phyloP scores from a whole-genome alignment of 2,113 vertebrate genomes.

The Rhinolophus ferrumequinum region DNA sequence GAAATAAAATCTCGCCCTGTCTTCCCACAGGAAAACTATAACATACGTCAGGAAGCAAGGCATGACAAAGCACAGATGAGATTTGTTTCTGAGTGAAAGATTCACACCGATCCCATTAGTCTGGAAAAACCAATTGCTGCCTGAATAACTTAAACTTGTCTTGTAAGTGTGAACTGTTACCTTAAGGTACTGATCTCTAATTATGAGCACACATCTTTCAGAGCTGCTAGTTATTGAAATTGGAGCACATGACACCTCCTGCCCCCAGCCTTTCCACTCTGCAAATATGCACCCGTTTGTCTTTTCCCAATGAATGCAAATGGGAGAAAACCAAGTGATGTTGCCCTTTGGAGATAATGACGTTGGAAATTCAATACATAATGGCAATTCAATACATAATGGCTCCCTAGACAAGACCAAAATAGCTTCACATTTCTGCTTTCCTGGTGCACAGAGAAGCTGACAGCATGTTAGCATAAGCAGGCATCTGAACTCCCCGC shows the following conservation, averaged over 20 bases:
- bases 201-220: conserved; percentile 33
- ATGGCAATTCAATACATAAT: conserved; percentile 68
- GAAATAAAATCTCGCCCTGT: background rate
- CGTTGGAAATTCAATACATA: conserved; percentile 57
- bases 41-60: background rate
- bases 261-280: background rate
- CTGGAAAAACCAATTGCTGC: background rate
- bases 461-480: conserved; percentile 35
- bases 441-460: background rate
- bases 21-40: background rate
- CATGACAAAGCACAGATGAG: background rate
- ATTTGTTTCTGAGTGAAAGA: conserved; percentile 47
- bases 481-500: background rate
- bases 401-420: conserved; percentile 61
- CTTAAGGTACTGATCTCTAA: background rate
- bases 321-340: background rate
- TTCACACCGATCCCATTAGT: background rate
- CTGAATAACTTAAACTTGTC: conserved; percentile 58
- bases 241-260: background rate
- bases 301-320: conserved; percentile 44
- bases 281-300: background rate
- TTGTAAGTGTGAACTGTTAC: background rate
- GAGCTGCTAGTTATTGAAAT: conserved; percentile 8
- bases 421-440: conserved; percentile 61
- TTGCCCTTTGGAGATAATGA: conserved; percentile 79